Evolutionary conservation across 1,140 invertebrate species (phyloP).

Genomic region (Procambarus clarkii): DNA sequence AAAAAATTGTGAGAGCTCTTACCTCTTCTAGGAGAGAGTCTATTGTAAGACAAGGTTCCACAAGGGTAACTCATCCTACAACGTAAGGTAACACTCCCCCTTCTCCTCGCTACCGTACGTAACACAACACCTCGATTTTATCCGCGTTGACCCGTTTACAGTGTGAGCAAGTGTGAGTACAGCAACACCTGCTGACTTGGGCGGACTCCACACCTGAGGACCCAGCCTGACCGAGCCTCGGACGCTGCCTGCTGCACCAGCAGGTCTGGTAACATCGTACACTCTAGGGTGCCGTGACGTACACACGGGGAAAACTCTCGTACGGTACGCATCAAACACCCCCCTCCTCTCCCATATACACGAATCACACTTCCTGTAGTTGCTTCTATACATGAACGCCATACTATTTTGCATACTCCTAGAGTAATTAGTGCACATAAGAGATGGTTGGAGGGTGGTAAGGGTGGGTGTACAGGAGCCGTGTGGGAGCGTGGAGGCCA

Average conservation of each 20-base stretch:
- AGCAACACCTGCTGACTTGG: background rate
- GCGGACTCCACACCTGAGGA: too few species aligned
- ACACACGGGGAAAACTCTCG: constrained; percentile 2
- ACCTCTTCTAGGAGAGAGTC: background rate
- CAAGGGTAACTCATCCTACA: background rate
- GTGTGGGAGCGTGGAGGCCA: too few species aligned
- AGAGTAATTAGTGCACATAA: too few species aligned
- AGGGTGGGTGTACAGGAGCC: too few species aligned
- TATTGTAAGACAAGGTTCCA: background rate
- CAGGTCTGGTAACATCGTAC: background rate
- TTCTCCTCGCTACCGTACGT: too few species aligned
- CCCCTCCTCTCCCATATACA: background rate
- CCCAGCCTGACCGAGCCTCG: too few species aligned
- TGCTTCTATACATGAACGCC: too few species aligned
- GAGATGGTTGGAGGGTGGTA: too few species aligned
- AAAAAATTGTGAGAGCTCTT: background rate
- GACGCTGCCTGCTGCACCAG: background rate
- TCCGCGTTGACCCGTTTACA: background rate
- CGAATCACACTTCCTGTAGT: too few species aligned
- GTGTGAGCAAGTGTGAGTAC: background rate
- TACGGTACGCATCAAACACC: background rate
- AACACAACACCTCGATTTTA: background rate
- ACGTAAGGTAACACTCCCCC: background rate
- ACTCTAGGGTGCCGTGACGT: background rate
- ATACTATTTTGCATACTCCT: too few species aligned